Evolutionary conservation across 2,888 invertebrate genomes (phyloP), one percentile per base, ranked within the genome.

Genomic region (Microplitis manilae): DNA sequence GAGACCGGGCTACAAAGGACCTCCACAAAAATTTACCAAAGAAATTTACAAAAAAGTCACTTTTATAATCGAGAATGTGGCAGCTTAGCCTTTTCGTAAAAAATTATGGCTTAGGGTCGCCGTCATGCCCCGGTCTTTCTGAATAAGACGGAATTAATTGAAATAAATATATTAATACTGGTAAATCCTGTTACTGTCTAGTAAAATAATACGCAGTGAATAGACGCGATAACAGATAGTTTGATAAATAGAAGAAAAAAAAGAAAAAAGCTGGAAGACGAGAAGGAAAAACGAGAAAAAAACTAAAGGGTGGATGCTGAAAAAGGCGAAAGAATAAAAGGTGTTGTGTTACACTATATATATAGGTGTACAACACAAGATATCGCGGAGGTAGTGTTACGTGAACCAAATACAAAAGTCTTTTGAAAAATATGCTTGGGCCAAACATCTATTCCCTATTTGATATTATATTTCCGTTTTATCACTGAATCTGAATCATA

Each of bases 331-430:
- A 74, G 68, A 61, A 74, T 75, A 65, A 76, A 79, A 72, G 72
- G 71, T 71, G 39, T 78, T 73, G 20, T 30, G 30, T 30, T 30
- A 30, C 77, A 39, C 13, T 73, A 59, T 17, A 73, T 68, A 65
- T 30, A 30, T 30, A 30, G 30, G 30, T 30, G 30, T 30, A 30
- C 30, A 30, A 30, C 30, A 30, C 30, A 30, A 30, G 2, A 30
- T 30, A 30, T 30, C 30, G 30, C 59, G 15, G n/a, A 39, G 13
- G 60, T n/a, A 15, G 60, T 50, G 38, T 61, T 79, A 80, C 81
- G 80, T 78, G 80, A 73, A 80, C 68, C 20, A 79, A 81, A 81
- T 81, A 78, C 76, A 75, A 70, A 65, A 65, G 41, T 61, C 68
- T 60, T 38, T 73, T 71, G 62, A 68, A 77, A 79, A 79, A 30